Evolutionary conservation across 1,140 invertebrate species (phyloP).

Genomic region (Zaprionus taronus): DNA sequence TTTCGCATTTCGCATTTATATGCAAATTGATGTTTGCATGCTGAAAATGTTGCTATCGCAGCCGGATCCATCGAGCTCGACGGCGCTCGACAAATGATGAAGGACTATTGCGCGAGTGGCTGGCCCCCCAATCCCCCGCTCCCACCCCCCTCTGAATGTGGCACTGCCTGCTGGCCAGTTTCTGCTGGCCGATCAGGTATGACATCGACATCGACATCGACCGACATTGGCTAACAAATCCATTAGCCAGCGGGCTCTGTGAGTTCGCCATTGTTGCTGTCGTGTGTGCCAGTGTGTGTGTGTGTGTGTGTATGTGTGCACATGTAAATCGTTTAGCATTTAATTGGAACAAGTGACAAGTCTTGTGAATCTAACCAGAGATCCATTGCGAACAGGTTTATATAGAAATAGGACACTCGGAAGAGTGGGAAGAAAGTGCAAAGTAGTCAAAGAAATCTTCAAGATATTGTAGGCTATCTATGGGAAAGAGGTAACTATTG

Average conservation of each 20-base stretch:
- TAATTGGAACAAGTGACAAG: slow-evolving; percentile 5
- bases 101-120: slow-evolving; percentile 40
- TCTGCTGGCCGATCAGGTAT: slow-evolving; percentile 23
- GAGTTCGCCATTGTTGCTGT: neutral
- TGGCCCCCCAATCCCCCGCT: neutral
- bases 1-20: slow-evolving; percentile 83
- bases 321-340: slow-evolving; percentile 4
- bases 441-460: neutral
- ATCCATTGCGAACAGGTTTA: neutral
- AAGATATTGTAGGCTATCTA: no score
- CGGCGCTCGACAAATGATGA: slow-evolving; percentile 55
- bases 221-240: slow-evolving; percentile 5
- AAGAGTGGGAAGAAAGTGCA: neutral
- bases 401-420: neutral
- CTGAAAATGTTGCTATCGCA: slow-evolving; percentile 73
- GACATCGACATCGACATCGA: slow-evolving; percentile 5
- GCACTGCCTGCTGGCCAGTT: neutral
- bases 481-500: no score
- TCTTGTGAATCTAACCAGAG: neutral
- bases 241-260: neutral
- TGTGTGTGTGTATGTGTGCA: neutral
- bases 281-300: slow-evolving; percentile 8
- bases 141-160: no score
- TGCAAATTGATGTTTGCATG: slow-evolving; percentile 83
- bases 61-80: slow-evolving; percentile 9